phyloP scores from a whole-genome alignment of 2,113 vertebrate genomes.

The Baryphthengus martii region DNA sequence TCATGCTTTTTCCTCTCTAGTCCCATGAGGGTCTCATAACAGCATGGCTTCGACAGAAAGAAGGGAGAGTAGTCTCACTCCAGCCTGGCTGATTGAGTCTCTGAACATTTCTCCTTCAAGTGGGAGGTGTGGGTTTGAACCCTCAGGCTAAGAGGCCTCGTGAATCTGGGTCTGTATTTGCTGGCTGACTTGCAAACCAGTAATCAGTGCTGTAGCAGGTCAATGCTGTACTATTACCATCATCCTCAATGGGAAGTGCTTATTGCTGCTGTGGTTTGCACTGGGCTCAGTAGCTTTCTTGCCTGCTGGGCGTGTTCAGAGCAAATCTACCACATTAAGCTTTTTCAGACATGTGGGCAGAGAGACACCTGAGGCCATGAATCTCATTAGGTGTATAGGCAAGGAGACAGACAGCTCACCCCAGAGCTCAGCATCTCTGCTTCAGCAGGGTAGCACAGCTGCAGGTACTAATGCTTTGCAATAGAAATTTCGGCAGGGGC shows the following conservation, averaged over 20 bases:
- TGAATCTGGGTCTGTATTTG: not conserved
- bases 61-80: not conserved
- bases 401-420: not conserved
- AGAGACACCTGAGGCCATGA: not conserved
- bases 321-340: not conserved
- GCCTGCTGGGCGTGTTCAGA: not conserved
- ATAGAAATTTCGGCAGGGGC: not conserved
- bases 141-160: accelerated
- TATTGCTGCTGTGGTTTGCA: not conserved
- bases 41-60: not conserved
- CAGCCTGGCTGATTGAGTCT: not conserved
- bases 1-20: not conserved
- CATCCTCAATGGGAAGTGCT: not conserved
- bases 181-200: not conserved
- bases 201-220: not conserved
- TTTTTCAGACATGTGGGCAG: not conserved
- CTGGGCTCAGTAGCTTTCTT: not conserved
- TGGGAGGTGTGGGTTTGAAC: not conserved
- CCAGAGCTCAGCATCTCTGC: not conserved
- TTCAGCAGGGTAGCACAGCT: not conserved
- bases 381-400: not conserved
- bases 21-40: not conserved
- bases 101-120: not conserved
- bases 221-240: not conserved
- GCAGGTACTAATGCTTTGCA: not conserved